Base-by-base conservation (phyloP, 2,888 invertebrate genomes). In the Thymelicus lineola region DNA sequence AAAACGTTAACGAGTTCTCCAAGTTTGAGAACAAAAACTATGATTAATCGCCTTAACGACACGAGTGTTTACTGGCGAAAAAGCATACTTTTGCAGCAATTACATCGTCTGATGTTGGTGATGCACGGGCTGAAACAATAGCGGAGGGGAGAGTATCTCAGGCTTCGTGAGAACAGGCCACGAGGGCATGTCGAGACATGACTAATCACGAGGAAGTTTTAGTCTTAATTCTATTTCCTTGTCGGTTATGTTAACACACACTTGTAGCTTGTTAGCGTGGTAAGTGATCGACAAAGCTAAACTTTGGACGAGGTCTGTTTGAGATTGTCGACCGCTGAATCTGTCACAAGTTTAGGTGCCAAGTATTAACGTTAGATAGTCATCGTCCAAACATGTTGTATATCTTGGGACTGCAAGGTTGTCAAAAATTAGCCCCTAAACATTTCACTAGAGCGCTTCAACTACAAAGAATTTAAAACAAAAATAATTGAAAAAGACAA, bases 121-220 rank as follows among this genome's bases (percentile, higher is more conserved):
- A 70, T 70, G 64, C 35, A 48, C 57, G 38, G 38, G 2, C 3
- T 42, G 10, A 20, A 65, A 70, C 70, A 70, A 70, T 70, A 42
- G 57, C 35, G 10, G 20, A 20, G 65, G 64, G 50, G 58, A 61
- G 59, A 66, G 14, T 17, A 12, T 80, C 78, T 75, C 79, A 78
- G 71, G 75, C 71, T 58, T 61, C 79, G 76, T 79, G 79, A 76
- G 80, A 80, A 77, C 75, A 74, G 75, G 79, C 77, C 74, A 79
- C 73, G 77, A 72, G 75, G 76, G 71, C 78, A 75, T 63, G 58
- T 35, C 63, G 70, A 74, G 72, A 75, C 73, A 68, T 69, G 69
- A 69, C 69, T 57, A 63, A 69, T 69, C 48, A 58, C 15, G 42
- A 64, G 64, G 63, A 67, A 63, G 58, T 63, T 58, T 63, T 38